phyloP scores from a whole-genome alignment of 2,888 invertebrate species.

The Coronaproctus castanopsis region DNA sequence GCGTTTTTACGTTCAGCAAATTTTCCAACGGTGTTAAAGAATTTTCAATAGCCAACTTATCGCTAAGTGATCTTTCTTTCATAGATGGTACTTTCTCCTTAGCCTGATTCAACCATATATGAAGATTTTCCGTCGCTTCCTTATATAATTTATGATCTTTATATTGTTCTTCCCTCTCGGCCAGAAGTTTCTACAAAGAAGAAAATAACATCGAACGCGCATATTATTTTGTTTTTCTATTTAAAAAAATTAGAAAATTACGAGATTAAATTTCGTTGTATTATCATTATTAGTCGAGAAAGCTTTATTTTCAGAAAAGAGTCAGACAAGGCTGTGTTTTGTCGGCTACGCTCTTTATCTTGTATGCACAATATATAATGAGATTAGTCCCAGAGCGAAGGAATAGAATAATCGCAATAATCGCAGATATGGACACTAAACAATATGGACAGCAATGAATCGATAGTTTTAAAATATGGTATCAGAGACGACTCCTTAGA shows the following conservation, averaged over 20 bases:
- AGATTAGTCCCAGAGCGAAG: too few relatives aligned
- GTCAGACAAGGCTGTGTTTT: too few relatives aligned
- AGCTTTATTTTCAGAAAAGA: not conserved
- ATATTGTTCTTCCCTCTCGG: slow-evolving; percentile 65
- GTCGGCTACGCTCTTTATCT: too few relatives aligned
- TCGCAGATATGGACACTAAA: too few relatives aligned
- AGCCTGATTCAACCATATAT: slow-evolving; percentile 68
- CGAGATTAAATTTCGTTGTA: too few relatives aligned
- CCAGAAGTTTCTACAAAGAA: slow-evolving; percentile 36
- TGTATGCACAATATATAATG: too few relatives aligned
- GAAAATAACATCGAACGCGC: slow-evolving; percentile 3
- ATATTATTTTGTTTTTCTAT: not conserved
- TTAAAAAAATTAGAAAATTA: not conserved
- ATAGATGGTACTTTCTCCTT: slow-evolving; percentile 74
- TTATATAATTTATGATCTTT: slow-evolving; percentile 75
- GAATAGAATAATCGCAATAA: too few relatives aligned
- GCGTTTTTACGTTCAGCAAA: slow-evolving; percentile 68
- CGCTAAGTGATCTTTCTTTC: slow-evolving; percentile 63
- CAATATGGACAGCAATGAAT: too few relatives aligned
- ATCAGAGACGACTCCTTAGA: too few relatives aligned
- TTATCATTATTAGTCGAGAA: too few relatives aligned
- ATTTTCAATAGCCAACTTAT: slow-evolving; percentile 71
- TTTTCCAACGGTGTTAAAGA: slow-evolving; percentile 71
- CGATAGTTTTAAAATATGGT: too few relatives aligned
- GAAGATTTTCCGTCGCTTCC: slow-evolving; percentile 74